Percentiles rank a stretch among this genome's conserved stretches.
phyloP scores from a whole-genome alignment of 2,888 invertebrate genomes.

The Melipona beecheii region DNA sequence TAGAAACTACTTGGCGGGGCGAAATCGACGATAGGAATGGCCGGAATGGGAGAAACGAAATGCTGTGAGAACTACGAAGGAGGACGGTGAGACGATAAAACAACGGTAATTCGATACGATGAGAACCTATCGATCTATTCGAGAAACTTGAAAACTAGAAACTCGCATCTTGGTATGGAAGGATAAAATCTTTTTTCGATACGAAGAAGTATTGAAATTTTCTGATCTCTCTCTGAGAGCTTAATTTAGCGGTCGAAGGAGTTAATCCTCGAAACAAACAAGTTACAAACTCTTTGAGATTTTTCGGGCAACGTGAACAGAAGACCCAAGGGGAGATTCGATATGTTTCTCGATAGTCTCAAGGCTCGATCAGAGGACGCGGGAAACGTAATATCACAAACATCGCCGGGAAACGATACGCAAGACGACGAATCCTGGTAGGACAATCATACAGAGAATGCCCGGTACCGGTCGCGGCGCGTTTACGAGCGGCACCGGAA shows the following conservation, averaged over 20 bases:
- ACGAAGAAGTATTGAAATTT: too few species aligned
- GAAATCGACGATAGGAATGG: slow-evolving; percentile 56
- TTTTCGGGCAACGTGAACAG: background rate
- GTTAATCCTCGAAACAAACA: too few species aligned
- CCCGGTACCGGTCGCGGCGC: slow-evolving; percentile 52
- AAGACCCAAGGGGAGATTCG: background rate
- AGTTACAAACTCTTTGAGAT: too few species aligned
- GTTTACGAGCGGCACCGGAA: slow-evolving; percentile 53
- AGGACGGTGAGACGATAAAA: slow-evolving; percentile 47
- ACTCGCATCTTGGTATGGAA: background rate
- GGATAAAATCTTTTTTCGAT: background rate
- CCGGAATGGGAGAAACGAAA: slow-evolving; percentile 53
- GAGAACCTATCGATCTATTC: slow-evolving; percentile 29
- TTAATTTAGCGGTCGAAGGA: too few species aligned
- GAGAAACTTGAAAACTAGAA: slow-evolving; percentile 27
- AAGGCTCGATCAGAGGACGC: slow-evolving; percentile 12
- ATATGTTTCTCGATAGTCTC: slow-evolving; percentile 49
- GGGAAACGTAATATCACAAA: slow-evolving; percentile 66
- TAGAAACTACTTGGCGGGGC: slow-evolving; percentile 72
- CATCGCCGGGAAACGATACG: slow-evolving; percentile 72
- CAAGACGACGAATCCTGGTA: slow-evolving; percentile 74
- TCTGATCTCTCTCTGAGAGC: too few species aligned
- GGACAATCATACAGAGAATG: slow-evolving; percentile 76
- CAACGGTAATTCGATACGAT: slow-evolving; percentile 19
- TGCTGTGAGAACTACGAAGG: slow-evolving; percentile 26